phyloP scores from a whole-genome alignment of 2,113 vertebrate genomes.

The Lophius piscatorius region DNA sequence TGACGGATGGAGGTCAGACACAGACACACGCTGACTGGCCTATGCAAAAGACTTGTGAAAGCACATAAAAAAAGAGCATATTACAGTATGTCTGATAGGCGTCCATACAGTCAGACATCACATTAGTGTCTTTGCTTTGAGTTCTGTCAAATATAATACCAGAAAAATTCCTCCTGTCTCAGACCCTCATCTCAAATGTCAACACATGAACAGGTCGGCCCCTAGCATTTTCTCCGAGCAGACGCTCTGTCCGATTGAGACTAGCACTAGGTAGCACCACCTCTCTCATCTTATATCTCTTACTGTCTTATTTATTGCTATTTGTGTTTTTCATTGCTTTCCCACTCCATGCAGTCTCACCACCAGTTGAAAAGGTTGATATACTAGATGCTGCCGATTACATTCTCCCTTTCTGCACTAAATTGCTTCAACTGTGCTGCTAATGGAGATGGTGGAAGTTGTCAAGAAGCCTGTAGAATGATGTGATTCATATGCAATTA shows the following conservation, averaged over 20 bases:
- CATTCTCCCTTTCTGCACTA: slow-evolving; percentile 12
- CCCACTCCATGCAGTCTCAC: not conserved
- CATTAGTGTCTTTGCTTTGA: not conserved
- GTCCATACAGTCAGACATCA: too few relatives aligned
- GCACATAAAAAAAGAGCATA: too few relatives aligned
- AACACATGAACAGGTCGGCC: slow-evolving; percentile 24
- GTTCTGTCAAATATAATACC: slow-evolving; percentile 46
- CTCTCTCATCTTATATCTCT: not conserved
- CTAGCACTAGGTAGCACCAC: not conserved
- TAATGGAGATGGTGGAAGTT: not conserved
- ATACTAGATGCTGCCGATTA: slow-evolving; percentile 24
- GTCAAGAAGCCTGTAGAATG: slow-evolving; percentile 23
- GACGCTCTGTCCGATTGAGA: slow-evolving; percentile 8
- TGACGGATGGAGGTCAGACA: slow-evolving; percentile 92
- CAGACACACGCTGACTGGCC: not conserved
- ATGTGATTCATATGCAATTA: slow-evolving; percentile 38
- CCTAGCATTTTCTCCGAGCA: slow-evolving; percentile 50
- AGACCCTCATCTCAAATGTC: slow-evolving; percentile 57
- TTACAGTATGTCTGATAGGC: too few relatives aligned
- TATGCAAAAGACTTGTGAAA: not conserved
- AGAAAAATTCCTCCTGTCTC: slow-evolving; percentile 22
- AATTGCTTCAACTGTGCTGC: slow-evolving; percentile 1
- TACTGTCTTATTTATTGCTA: not conserved
- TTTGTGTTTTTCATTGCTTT: slow-evolving; percentile 1
- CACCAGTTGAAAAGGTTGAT: slow-evolving; percentile 8